phyloP scores from a whole-genome alignment of 1,140 invertebrate species.

The Bacillus rossius region DNA sequence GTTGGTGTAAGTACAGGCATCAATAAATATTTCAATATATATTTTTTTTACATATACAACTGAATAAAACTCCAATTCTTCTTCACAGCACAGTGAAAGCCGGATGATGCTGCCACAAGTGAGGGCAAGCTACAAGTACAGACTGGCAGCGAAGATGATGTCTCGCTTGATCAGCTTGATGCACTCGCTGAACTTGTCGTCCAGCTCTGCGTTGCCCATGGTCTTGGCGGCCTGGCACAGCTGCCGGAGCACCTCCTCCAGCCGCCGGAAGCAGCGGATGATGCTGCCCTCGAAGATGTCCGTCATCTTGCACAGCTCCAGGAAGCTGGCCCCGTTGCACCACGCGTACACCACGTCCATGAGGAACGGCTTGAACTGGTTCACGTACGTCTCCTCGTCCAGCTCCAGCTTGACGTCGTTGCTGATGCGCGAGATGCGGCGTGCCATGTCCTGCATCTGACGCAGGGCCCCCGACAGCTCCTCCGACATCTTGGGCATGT shows the following conservation, averaged over 20 bases:
- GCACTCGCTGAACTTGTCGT: conserved; percentile 93
- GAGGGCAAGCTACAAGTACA: conserved; percentile 79
- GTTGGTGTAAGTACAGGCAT: too few species aligned
- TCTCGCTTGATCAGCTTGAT: conserved; percentile 93
- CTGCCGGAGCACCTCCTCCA: conserved; percentile 94
- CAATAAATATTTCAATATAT: too few species aligned
- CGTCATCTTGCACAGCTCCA: conserved; percentile 93
- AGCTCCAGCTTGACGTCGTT: conserved; percentile 86
- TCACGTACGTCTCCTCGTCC: conserved; percentile 88
- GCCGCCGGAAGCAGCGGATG: conserved; percentile 91
- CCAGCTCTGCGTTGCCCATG: conserved; percentile 93
- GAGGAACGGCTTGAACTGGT: conserved; percentile 88
- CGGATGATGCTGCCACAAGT: too few species aligned
- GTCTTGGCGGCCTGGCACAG: conserved; percentile 94
- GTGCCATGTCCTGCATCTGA: conserved; percentile 84
- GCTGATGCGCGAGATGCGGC: conserved; percentile 87
- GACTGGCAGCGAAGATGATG: conserved; percentile 97
- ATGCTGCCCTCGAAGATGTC: conserved; percentile 99
- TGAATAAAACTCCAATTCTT: too few species aligned
- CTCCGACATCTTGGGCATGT: conserved; percentile 77
- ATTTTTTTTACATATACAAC: too few species aligned
- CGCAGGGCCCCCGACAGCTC: conserved; percentile 82
- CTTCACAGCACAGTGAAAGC: too few species aligned
- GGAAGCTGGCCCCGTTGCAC: conserved; percentile 91
- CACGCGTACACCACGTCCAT: conserved; percentile 98